Conservation (phyloP, 2,797 vertebrate species). For the Alfaro cultratus region DNA sequence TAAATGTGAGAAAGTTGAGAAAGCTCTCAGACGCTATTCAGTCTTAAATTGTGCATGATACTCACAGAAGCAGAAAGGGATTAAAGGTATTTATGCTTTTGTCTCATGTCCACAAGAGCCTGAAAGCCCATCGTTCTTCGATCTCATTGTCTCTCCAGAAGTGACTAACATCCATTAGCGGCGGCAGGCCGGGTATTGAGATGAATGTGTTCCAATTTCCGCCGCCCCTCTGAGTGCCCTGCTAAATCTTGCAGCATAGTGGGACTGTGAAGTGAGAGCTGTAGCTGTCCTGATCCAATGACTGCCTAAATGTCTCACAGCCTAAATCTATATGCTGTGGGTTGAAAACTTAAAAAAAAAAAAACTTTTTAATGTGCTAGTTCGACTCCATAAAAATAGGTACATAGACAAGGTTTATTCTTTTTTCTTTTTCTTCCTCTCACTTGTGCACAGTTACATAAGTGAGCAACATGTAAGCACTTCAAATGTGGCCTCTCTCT, state of each 20-base stretch:
- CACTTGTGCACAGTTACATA: not conserved
- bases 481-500: constrained; percentile 17
- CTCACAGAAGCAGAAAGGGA: constrained; percentile 32
- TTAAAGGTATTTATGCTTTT: constrained; percentile 46
- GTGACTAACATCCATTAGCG: constrained; percentile 64
- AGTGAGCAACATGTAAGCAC: constrained; percentile 37
- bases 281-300: constrained; percentile 51
- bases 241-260: constrained; percentile 40
- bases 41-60: constrained; percentile 44
- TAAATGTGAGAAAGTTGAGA: constrained; percentile 8
- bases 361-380: constrained; percentile 7
- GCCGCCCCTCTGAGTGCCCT: constrained; percentile 52
- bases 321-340: constrained; percentile 43
- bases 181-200: constrained; percentile 67
- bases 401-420: constrained; percentile 1
- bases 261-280: constrained; percentile 50
- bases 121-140: constrained; percentile 49
- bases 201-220: constrained; percentile 75
- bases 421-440: not conserved
- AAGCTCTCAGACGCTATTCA: constrained; percentile 31
- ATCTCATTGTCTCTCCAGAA: constrained; percentile 67
- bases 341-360: constrained; percentile 43
- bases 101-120: constrained; percentile 43
- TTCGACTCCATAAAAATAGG: constrained; percentile 23
- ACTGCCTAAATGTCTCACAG: constrained; percentile 37